Conservation (phyloP, 2,113 vertebrate species). For the Pluvianellus socialis region DNA sequence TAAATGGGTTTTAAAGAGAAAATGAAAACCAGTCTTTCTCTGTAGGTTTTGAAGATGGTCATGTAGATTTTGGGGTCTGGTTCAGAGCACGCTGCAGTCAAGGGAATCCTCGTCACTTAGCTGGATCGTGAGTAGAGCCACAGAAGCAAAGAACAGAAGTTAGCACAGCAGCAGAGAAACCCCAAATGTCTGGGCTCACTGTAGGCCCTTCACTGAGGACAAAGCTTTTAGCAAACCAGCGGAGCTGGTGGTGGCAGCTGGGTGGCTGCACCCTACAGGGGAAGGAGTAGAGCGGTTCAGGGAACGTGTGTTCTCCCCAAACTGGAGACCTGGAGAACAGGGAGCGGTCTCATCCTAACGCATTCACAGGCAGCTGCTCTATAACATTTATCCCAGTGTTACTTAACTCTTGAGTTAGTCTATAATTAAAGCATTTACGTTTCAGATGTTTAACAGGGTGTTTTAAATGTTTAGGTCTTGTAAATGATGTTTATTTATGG, state of each 20-base stretch:
- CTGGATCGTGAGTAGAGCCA: not conserved
- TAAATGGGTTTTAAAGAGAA: not conserved
- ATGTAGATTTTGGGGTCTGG: not conserved
- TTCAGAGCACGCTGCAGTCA: not conserved
- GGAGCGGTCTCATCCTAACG: conserved; percentile 54
- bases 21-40: not conserved
- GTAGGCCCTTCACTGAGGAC: not conserved
- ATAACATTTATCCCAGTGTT: conserved; percentile 62
- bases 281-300: not conserved
- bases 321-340: not conserved
- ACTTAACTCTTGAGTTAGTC: conserved; percentile 62
- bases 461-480: conserved; percentile 70
- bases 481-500: conserved; percentile 73
- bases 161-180: not conserved
- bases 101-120: not conserved
- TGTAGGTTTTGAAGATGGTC: not conserved
- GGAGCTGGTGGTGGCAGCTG: not conserved
- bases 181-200: not conserved
- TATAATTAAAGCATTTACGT: conserved; percentile 74
- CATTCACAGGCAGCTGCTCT: conserved; percentile 71
- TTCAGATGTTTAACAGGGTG: conserved; percentile 71
- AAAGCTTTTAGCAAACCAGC: not conserved
- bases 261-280: not conserved
- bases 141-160: not conserved
- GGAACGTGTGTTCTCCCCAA: not conserved